Base-by-base conservation (phyloP, 2,113 vertebrate species). In the Tachysurus vachellii region DNA sequence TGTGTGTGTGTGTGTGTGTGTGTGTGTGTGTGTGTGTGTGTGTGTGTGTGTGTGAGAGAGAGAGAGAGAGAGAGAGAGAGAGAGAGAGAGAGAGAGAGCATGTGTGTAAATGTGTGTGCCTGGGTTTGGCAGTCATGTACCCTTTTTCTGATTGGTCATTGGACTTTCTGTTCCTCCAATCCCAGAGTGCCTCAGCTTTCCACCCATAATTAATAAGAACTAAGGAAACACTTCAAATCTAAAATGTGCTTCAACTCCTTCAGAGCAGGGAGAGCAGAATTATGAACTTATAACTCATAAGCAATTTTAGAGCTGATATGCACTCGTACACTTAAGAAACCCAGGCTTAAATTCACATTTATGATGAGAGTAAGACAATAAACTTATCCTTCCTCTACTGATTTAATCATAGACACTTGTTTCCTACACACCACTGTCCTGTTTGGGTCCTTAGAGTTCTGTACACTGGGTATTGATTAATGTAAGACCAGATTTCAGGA, bases 101-200 rank as follows among this genome's bases (percentile, higher is more conserved):
- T 80, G 68, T 62, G 17, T 59, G 53, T 59, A 28, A 59, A 42
- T 36, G 21, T 59, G 21, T 59, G 68, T 42, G 56, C 71, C 80
- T 85, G 12, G 59, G 82, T 85, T 88, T 89, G 79, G 83, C 89
- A 83, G 56, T 53, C 53, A 59, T 61, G 23, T 66, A 11, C 36
- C 70, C 23, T 80, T 81, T 36, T 61, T 75, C 50, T 83, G 54
- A 82, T 89, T 89, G 88, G 88, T 84, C 28, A n/a, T 84, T 89
- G 88, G 75, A 66, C 12, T 23, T 26, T 81, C 44, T 80, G 42
- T 62, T 89, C 84, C 53, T 70, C 90, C 88, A 90, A 90, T 89
- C 90, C 50, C 56, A 57, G 59, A 8, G 17, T 86, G 61, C 66
- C 56, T 84, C 21, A 70, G 84, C 23, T 86, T 36, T 75, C 86